phyloP scores from a whole-genome alignment of 1,140 invertebrate genomes.

The Chymomyza costata region DNA sequence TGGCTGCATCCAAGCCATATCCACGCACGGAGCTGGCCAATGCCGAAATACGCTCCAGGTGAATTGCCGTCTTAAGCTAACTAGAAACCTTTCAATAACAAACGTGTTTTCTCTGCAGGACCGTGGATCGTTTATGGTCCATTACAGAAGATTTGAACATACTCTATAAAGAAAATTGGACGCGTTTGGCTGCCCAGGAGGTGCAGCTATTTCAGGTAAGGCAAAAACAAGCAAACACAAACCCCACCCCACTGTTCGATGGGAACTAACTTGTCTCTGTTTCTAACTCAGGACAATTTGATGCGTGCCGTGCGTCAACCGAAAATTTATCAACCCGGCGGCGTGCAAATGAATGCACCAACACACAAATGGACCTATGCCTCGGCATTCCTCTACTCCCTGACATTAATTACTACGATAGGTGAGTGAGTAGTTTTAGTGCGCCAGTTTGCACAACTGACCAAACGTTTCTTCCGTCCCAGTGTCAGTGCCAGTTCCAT shows the following conservation, averaged over 20 bases:
- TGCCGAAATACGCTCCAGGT: constrained; percentile 76
- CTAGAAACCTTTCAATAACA: no score
- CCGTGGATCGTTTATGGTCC: constrained; percentile 91
- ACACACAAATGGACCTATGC: constrained; percentile 91
- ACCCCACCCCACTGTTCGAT: constrained; percentile 5
- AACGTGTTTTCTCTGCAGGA: constrained; percentile 62
- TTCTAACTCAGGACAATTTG: constrained; percentile 66
- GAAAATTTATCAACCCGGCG: constrained; percentile 64
- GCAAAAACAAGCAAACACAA: neutral
- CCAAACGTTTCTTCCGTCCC: neutral
- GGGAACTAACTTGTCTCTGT: neutral
- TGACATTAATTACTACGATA: constrained; percentile 97
- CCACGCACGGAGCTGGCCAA: constrained; percentile 76
- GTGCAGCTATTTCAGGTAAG: constrained; percentile 89
- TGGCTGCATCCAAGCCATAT: constrained; percentile 79
- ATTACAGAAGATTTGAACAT: constrained; percentile 96
- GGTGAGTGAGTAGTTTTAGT: constrained; percentile 80
- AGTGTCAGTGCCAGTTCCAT: constrained; percentile 1
- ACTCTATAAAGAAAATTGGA: constrained; percentile 96
- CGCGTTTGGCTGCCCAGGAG: constrained; percentile 87
- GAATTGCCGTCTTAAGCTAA: constrained; percentile 11
- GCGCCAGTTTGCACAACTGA: neutral
- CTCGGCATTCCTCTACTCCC: constrained; percentile 93
- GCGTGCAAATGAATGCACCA: constrained; percentile 76
- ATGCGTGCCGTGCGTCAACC: constrained; percentile 73